Conservation (phyloP, 2,797 vertebrate genomes). For the Scolopax rusticola region DNA sequence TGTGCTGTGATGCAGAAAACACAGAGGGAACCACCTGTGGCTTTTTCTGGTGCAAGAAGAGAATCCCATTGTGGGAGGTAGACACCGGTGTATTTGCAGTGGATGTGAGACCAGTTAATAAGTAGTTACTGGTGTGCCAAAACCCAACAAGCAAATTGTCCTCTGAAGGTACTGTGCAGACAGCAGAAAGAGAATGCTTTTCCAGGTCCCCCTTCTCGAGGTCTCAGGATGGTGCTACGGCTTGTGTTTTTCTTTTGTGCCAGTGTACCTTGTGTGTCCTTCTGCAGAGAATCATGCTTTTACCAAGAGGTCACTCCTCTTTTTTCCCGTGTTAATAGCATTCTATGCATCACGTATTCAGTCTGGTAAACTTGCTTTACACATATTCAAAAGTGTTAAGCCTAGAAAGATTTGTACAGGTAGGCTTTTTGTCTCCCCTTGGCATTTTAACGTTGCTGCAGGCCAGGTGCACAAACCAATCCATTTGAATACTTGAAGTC, state of each 20-base stretch:
- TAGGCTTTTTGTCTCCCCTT: not conserved
- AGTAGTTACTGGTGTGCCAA: not conserved
- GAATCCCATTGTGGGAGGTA: not conserved
- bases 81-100: not conserved
- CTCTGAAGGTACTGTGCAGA: not conserved
- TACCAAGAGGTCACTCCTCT: not conserved
- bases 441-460: not conserved
- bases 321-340: not conserved
- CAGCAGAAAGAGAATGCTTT: not conserved
- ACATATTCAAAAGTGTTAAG: not conserved
- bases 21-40: not conserved
- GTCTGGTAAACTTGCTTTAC: not conserved
- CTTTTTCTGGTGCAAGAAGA: not conserved
- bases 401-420: not conserved
- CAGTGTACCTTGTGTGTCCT: not conserved
- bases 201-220: not conserved
- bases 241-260: not conserved
- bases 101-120: not conserved
- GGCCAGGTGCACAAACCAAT: not conserved
- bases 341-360: not conserved
- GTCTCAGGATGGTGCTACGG: not conserved
- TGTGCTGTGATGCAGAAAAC: not conserved
- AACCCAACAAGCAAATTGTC: not conserved
- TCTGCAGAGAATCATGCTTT: not conserved
- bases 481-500: not conserved